A percentile compares a stretch with the other conserved stretches of the same genome.
These are phyloP conservation scores for Nyleta sp. DNA, from an alignment of 2,888 invertebrate species.

Conservation along the genomic window DNA sequence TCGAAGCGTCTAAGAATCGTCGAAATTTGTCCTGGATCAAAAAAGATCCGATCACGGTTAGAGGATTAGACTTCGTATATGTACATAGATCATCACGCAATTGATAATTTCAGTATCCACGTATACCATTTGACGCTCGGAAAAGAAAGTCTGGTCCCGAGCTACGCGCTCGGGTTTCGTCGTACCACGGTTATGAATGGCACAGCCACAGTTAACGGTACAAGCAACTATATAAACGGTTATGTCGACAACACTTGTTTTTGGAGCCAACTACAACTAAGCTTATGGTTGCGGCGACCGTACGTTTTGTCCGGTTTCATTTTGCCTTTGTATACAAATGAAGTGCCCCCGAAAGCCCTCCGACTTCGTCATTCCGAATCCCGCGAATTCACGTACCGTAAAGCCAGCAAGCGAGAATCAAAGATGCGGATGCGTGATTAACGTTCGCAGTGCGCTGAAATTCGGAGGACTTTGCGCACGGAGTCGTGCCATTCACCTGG, in stretches of 20 bases:
- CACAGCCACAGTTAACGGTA: conserved; percentile 37
- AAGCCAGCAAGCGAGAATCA: no score
- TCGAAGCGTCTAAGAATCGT: conserved; percentile 46
- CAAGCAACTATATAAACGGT: conserved; percentile 55
- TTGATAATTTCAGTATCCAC: conserved; percentile 46
- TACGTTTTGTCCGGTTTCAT: conserved; percentile 16
- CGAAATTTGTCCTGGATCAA: conserved; percentile 55
- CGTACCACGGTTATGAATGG: conserved; percentile 38
- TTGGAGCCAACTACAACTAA: conserved; percentile 50
- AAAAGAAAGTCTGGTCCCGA: conserved; percentile 36
- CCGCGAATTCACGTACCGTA: no score
- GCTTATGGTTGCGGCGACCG: conserved; percentile 35
- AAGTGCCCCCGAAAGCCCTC: no score
- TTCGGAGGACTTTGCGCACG: no score
- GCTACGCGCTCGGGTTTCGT: conserved; percentile 24
- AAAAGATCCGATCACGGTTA: conserved; percentile 62
- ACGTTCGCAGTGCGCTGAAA: no score
- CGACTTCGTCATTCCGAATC: no score
- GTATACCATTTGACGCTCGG: conserved; percentile 32
- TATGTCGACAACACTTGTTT: conserved; percentile 30
- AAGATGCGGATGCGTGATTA: no score
- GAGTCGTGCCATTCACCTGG: no score
- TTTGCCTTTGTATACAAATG: no score
- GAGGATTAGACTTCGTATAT: conserved; percentile 62
- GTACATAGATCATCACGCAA: conserved; percentile 52